Evolutionary conservation across 2,797 vertebrate genomes (phyloP).

Genomic region (Galaxias olidus): DNA sequence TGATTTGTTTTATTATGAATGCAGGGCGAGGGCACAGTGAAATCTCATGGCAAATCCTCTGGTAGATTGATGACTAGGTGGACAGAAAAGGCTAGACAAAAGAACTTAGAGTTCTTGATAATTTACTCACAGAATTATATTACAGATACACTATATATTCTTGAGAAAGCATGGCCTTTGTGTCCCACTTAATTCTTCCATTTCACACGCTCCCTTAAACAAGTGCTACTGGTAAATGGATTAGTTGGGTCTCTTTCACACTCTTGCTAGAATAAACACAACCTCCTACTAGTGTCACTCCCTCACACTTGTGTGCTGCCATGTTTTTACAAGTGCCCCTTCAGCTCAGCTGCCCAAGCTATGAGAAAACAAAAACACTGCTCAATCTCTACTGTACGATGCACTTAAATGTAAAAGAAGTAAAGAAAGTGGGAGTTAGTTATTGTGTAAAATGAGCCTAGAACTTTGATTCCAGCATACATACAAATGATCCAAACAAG

Average conservation of each 20-base stretch:
- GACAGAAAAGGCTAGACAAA: no score
- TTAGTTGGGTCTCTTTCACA: conserved; percentile 67
- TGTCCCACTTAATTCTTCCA: conserved; percentile 1
- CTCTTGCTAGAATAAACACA: conserved; percentile 68
- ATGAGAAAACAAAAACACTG: conserved; percentile 30
- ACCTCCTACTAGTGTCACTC: conserved; percentile 60
- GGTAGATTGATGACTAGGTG: no score
- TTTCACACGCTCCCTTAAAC: conserved; percentile 31
- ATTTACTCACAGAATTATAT: background rate
- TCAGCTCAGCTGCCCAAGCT: conserved; percentile 43
- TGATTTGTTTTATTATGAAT: no score
- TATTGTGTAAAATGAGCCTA: no score
- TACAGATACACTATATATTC: background rate
- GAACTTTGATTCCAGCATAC: background rate
- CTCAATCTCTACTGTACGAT: conserved; percentile 4
- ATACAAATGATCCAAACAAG: conserved; percentile 2
- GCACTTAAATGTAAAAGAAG: no score
- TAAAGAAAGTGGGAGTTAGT: no score
- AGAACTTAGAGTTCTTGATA: background rate
- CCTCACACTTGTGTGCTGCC: conserved; percentile 76
- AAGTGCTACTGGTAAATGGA: conserved; percentile 38
- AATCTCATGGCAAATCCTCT: no score
- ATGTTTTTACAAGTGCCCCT: conserved; percentile 77
- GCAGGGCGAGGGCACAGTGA: no score
- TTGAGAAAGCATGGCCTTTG: background rate